Evolutionary conservation across 2,113 vertebrate species (phyloP), one percentile per base, ranked within the genome.

Genomic region (Ranitomeya variabilis): DNA sequence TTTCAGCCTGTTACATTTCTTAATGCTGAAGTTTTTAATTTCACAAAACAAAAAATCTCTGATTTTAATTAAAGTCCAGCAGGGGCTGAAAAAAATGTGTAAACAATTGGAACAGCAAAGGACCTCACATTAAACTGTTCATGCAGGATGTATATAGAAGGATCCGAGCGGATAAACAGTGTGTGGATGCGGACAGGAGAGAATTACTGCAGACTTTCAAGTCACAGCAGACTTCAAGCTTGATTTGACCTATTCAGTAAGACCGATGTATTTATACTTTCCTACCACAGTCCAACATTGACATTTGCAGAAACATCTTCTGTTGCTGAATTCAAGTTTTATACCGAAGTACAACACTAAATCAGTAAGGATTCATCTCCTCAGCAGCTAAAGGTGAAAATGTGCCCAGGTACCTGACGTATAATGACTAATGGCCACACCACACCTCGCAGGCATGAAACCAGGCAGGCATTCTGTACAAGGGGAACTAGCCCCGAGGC

Each of bases 171-270:
- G 2, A 51, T 84, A 55, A 69, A 71, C 64, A 84, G 13, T n/a
- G 31, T 16, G 45, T 23, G 51, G n/a, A 52, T 67, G 37, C 19
- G 31, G 37, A 76, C 18, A 76, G 18, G 21, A 52, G 37, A 10
- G 73, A 45, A 76, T 19, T 52, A 62, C 8, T 81, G n/a, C 59
- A 5, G 23, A 45, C 23, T 18, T 37, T 19, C 26, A 62, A 59
- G 26, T 81, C n/a, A 80, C 52, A 16, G 37, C 59, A 45, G 19
- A 76, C 18, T 52, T 76, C 26, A 81, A 81, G 80, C 80, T 81
- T 62, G 23, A 80, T 18, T 14, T 37, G 69, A 73, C 69, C 69
- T 37, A 73, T 73, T 73, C 69, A 73, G 69, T 23, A 23, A 57
- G 52, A 69, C 67, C 9, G 26, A 74, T 74, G 71, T 52, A 52